These are phyloP conservation scores for Prenolepis imparis DNA, from an alignment of 2,888 invertebrate genomes.

Conservation along the genomic window DNA sequence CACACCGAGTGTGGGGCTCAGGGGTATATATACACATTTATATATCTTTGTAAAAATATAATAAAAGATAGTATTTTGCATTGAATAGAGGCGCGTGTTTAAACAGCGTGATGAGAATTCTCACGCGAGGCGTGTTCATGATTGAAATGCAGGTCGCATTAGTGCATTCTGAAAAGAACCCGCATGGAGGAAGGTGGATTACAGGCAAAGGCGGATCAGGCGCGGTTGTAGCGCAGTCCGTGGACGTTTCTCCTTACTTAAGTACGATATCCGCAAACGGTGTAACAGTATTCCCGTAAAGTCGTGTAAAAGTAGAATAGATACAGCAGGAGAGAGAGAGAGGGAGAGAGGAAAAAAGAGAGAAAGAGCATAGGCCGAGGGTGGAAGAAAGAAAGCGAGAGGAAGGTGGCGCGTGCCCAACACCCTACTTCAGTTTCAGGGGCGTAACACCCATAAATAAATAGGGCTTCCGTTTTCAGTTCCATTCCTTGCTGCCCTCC, in stretches of 20 bases:
- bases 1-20: background rate
- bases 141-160: constrained; percentile 47
- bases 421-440: constrained; percentile 83
- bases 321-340: constrained; percentile 50
- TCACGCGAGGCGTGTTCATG: constrained; percentile 24
- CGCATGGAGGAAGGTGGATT: constrained; percentile 45
- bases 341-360: constrained; percentile 52
- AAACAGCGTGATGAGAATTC: constrained; percentile 24
- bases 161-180: constrained; percentile 35
- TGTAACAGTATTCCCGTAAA: constrained; percentile 51
- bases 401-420: constrained; percentile 82
- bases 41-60: background rate
- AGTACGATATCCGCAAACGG: constrained; percentile 46
- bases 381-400: constrained; percentile 64
- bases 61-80: background rate
- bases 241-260: constrained; percentile 46
- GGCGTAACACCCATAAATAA: constrained; percentile 85
- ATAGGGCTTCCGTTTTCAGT: constrained; percentile 84
- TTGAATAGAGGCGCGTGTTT: background rate
- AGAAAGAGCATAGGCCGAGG: constrained; percentile 61
- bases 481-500: constrained; percentile 68
- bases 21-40: background rate
- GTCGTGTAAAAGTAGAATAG: constrained; percentile 62
- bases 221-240: constrained; percentile 22
- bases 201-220: constrained; percentile 40